Base-by-base conservation (phyloP, 2,888 invertebrate species). In the Pilophorus perplexus region DNA sequence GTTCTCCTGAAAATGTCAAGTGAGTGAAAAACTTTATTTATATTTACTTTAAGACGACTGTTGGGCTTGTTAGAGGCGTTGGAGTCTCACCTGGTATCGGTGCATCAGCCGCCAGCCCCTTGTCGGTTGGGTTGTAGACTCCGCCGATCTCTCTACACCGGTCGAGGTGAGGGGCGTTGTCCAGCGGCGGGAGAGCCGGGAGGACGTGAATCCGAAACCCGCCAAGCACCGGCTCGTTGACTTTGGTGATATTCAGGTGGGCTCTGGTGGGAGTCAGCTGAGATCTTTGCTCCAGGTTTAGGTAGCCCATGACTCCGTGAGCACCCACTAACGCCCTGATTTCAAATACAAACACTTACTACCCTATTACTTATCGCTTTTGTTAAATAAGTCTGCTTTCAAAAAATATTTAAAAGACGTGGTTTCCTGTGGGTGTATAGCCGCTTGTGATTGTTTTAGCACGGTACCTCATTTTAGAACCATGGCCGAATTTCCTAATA, bases 231-330 rank as follows among this genome's bases (percentile, higher is more conserved):
- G 70, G 70, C 37, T 70, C 67, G 16, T 44, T 59, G 4, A 70
- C 67, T 40, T 42, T 42, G 28, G 86, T 87, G 82, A 72, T 84
- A 81, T 0, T 88, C 79, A 0, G 89, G 82, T 54, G 64, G 0
- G 88, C 79, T 80, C 88, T 88, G 0, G 92, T 92, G 0, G 91
- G 89, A 76, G 93, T 89, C 75, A 89, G 92, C 22, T 86, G 87
- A 0, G 90, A 90, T 28, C 86, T 44, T 44, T 72, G 72, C 27
- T 71, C 69, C 68, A 95, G 83, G 8, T 83, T 85, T 1, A 95
- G 81, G 59, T 86, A 84, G 0, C 94, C 94, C 74, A 84, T 85
- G 20, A 94, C 85, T 3, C 93, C 93, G 42, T 87, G 85, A 65
- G 85, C 83, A 77, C 88, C 87, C 23, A 91, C 83, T 10, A 87